phyloP scores from a whole-genome alignment of 2,797 vertebrate species.

The Pantherophis alleghaniensis region DNA sequence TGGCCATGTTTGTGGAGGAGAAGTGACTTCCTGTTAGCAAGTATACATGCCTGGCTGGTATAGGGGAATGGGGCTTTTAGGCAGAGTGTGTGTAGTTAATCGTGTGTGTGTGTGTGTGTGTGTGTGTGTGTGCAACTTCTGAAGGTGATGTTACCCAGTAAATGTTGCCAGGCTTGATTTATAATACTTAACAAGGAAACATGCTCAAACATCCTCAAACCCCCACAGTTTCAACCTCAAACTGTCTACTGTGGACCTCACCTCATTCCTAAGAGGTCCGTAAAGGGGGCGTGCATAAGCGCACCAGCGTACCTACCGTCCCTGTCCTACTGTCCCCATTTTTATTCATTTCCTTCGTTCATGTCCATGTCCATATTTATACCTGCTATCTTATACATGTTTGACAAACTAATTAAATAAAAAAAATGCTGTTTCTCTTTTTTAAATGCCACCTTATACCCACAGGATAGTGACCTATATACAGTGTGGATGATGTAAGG shows the following conservation, averaged over 20 bases:
- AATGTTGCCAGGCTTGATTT: background rate
- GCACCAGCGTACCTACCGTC: too few relatives aligned
- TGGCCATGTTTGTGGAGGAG: background rate
- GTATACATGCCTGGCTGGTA: background rate
- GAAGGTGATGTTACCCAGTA: background rate
- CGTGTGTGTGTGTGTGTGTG: too few relatives aligned
- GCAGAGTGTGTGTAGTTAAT: background rate
- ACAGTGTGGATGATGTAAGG: background rate
- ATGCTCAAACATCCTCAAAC: background rate
- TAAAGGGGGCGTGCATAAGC: too few relatives aligned
- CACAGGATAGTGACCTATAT: background rate
- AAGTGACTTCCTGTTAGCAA: constrained; percentile 7
- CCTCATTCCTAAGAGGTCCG: too few relatives aligned
- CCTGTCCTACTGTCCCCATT: too few relatives aligned
- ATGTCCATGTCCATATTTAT: too few relatives aligned
- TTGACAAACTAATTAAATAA: too few relatives aligned
- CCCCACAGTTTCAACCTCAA: too few relatives aligned
- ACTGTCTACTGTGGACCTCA: too few relatives aligned
- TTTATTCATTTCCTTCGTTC: too few relatives aligned
- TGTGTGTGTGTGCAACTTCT: background rate
- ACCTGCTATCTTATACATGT: too few relatives aligned
- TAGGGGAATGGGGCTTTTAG: background rate
- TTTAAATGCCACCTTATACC: background rate
- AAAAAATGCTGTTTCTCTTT: background rate
- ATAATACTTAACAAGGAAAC: background rate